Evolutionary conservation across 2,113 vertebrate genomes (phyloP), one percentile per base, ranked within the genome.

Genomic region (Lophius piscatorius): DNA sequence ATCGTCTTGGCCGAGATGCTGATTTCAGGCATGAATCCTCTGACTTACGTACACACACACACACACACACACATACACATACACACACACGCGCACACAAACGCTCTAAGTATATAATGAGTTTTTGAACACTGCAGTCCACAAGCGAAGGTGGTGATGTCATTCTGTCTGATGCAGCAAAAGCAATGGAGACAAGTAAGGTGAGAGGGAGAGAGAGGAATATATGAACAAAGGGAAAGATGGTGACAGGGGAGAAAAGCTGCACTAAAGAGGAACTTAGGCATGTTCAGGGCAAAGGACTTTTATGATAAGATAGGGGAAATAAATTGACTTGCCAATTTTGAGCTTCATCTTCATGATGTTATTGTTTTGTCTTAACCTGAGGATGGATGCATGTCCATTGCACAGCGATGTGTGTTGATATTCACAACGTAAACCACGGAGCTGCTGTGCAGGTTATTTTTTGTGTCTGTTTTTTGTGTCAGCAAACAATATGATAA

Each of bases 121-220:
- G 55, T 72, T 75, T 83, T 60, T 33, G 3, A 75, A 81, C 71
- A 78, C 88, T 88, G 87, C 89, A 89, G 87, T 88, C 78, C 72
- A 71, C 60, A 29, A 23, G 74, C 45, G 31, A 70, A 63, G 52
- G 35, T 23, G 66, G 70, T 91, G 89, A 91, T 87, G 90, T 91
- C 88, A 91, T 90, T 64, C 73, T 64, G 81, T 87, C 88, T 90
- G 84, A 88, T 84, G 89, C 88, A 83, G 86, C 80, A 58, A 47
- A 70, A 58, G 74, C 68, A 63, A 74, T 78, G 76, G 49, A 73
- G 60, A 73, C 69, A 23, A 58, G 36, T 1, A 16, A 34, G 24
- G 48, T 57, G 47, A 6, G 49, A 13, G 16, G 24, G 72, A 23
- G 48, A 36, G 10, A 24, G 3, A 13, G 47, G 64, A 56, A 28